Base-by-base conservation (phyloP, 2,888 invertebrate genomes). In the Drosophila prolongata region DNA sequence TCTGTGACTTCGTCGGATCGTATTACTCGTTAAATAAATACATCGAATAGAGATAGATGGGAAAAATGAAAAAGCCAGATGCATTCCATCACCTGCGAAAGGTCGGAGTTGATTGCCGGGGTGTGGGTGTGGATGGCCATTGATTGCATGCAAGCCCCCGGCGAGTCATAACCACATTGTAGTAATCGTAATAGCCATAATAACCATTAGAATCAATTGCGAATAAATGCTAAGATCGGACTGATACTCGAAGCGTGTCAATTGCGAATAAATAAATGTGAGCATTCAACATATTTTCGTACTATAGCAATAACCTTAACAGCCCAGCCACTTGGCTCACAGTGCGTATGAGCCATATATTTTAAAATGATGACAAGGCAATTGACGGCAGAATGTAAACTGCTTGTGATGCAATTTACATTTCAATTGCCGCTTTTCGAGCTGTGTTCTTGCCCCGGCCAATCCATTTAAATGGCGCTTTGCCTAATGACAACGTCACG, bases 371-470 rank as follows among this genome's bases (percentile, higher is more conserved):
- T 71, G 72, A 72, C 66, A 49, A 66, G 44, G 72, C 66, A 37
- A 44, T 42, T 44, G 71, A 66, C 49, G 56, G 58, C 71, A 59
- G 49, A 49, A 66, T 75, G 55, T 58, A 72, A 79, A 79, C 75
- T 70, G 84, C 74, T 75, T 76, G 75, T 76, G 70, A 62, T 78
- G 74, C 74, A 79, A 88, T 86, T 84, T 86, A 83, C 80, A 86
- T 89, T 84, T 89, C 87, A 89, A 84, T 84, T 80, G 85, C 78
- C 72, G 76, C 71, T 74, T 84, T 78, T 75, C 68, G 65, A 70
- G 62, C 77, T 35, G 62, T 61, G 62, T 30, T 59, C 70, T 75
- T 83, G 55, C 56, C 54, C 73, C 43, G 43, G 40, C 53, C 71
- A 75, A 70, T 59, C 71, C 61, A 76, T 76, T 71, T 76, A 66